Evolutionary conservation across 37 sponge, comb jelly and placozoan genomes (phyloP), one percentile per base, ranked within the genome.

Genomic region (Spongilla lacustris): DNA sequence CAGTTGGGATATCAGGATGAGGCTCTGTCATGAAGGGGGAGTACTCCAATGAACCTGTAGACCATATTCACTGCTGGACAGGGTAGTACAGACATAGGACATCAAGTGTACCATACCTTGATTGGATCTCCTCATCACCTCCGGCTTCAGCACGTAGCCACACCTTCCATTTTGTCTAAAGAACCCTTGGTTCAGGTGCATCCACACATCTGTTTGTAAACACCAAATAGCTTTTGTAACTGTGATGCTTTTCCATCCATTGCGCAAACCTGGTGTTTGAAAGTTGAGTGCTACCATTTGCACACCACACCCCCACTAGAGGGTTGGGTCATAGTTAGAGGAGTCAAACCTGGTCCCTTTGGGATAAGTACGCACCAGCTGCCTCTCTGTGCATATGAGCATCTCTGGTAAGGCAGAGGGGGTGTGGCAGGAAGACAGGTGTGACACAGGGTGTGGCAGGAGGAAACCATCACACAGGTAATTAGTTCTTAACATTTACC

Each of bases 111-210:
- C 58, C 58, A 58, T 58, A 58, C 58, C 11, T 0, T 58, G 58
- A 58, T 17, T 58, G 30, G 81, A 75, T 38, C 68, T 80, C 67
- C 92, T 88, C 85, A 93, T 81, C 66, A 89, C 76, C 11, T 68
- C 76, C n/a, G 95, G 95, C 74, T 94, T 94, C 66, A 94, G 75
- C 46, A 91, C 83, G 74, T 94, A 94, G 38, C 95, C 95, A 88
- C 95, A 94, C 78, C 85, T 85, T 50, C 92, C 95, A 83, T 94
- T 94, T 21, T 84, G 83, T 50, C 95, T 80, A 74, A 94, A 94
- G 48, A 84, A 74, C 21, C 95, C 95, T 68, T 94, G 95, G 86
- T 94, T 94, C 35, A 94, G 77, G 28, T 91, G 88, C 92, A 94
- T 88, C 67, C 30, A 87, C 14, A 91, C 41, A 30, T 91, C 89